These are phyloP conservation scores for Trachurus trachurus DNA, from an alignment of 2,797 vertebrate species.

Conservation along the genomic window DNA sequence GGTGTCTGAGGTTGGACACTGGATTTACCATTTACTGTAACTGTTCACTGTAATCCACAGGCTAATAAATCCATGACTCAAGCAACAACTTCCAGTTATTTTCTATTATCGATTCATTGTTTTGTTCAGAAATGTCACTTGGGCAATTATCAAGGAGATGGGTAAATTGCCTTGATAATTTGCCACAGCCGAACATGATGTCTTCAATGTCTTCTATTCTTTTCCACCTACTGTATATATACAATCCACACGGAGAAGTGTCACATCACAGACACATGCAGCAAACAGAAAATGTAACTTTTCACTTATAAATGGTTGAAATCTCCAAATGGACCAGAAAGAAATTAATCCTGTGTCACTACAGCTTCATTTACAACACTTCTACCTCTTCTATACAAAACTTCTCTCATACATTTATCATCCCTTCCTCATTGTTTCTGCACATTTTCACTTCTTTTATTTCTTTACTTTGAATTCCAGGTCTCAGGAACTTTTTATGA, in stretches of 20 bases:
- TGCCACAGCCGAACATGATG: not conserved
- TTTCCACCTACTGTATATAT: not conserved
- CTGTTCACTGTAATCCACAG: no score
- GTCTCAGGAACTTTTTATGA: not conserved
- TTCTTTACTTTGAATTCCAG: not conserved
- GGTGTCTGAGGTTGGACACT: not conserved
- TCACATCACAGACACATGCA: not conserved
- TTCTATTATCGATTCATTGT: not conserved
- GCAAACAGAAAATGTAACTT: not conserved
- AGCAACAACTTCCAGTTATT: not conserved
- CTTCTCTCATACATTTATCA: not conserved
- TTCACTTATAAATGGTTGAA: no score
- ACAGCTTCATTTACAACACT: not conserved
- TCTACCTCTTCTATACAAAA: not conserved
- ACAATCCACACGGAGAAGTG: not conserved
- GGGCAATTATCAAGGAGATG: not conserved
- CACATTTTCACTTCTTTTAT: not conserved
- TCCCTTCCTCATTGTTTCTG: no score
- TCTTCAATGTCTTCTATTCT: not conserved
- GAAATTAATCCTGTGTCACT: not conserved
- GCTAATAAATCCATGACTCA: not conserved
- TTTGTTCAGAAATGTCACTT: conserved; percentile 4
- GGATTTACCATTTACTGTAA: conserved; percentile 3
- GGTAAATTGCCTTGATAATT: not conserved
- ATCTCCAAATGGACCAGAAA: not conserved